phyloP scores from a whole-genome alignment of 2,888 invertebrate genomes.

The Bedellia somnulentella region DNA sequence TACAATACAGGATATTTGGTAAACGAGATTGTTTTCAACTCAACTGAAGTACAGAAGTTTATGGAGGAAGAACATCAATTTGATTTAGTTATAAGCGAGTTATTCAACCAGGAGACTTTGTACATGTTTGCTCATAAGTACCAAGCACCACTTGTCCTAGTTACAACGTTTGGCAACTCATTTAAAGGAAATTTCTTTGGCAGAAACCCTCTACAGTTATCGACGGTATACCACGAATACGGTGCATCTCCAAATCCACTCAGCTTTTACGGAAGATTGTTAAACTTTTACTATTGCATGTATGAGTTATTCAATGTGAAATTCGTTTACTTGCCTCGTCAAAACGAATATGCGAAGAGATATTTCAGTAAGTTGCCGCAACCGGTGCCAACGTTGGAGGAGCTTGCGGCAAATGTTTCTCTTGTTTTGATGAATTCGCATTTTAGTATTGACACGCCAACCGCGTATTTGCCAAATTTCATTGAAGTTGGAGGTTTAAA shows the following conservation, averaged over 20 bases:
- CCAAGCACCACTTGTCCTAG: constrained; percentile 10
- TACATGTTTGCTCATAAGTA: constrained; percentile 12
- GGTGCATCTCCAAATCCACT: constrained; percentile 6
- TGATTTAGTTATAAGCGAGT: constrained; percentile 10
- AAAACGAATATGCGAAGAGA: constrained; percentile 14
- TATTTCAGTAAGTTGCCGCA: constrained; percentile 12
- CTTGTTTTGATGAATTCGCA: constrained; percentile 27
- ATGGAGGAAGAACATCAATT: constrained; percentile 10
- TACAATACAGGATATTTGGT: constrained; percentile 8
- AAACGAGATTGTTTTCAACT: constrained; percentile 9
- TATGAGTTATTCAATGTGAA: constrained; percentile 5
- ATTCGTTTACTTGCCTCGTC: constrained; percentile 9
- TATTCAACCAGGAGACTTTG: constrained; percentile 11
- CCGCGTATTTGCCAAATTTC: constrained; percentile 30
- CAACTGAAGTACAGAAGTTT: constrained; percentile 10
- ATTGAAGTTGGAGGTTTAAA: constrained; percentile 34
- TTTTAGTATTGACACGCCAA: constrained; percentile 19
- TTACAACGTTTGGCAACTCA: constrained; percentile 11
- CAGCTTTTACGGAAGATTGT: constrained; percentile 10
- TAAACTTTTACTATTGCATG: constrained; percentile 7
- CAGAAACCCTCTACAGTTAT: constrained; percentile 11
- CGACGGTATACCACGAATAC: constrained; percentile 10
- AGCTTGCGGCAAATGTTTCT: constrained; percentile 17
- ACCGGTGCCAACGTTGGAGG: constrained; percentile 11
- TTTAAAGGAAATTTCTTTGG: constrained; percentile 9